These are phyloP conservation scores for Asteroscopus sphinx DNA, from an alignment of 2,888 invertebrate genomes.

Conservation along the genomic window DNA sequence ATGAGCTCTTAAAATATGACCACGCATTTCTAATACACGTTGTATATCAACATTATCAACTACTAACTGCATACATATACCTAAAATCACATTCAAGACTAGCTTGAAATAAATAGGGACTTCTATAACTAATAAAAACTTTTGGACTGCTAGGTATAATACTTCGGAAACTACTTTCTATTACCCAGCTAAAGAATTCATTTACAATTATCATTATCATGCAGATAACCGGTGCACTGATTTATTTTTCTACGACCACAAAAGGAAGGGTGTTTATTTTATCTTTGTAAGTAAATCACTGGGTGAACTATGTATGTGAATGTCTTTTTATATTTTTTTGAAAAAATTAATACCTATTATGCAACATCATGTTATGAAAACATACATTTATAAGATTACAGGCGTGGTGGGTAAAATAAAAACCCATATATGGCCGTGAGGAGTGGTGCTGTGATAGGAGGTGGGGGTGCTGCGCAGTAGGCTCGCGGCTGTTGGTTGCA, in stretches of 20 bases:
- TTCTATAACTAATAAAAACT: neutral
- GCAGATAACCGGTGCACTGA: too few relatives aligned
- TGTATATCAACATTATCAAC: too few relatives aligned
- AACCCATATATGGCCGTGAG: slow-evolving; percentile 74
- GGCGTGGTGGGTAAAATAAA: slow-evolving; percentile 71
- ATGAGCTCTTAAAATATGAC: too few relatives aligned
- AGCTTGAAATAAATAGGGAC: slow-evolving; percentile 1
- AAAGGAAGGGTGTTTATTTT: too few relatives aligned
- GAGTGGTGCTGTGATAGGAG: slow-evolving; percentile 66
- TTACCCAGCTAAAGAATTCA: too few relatives aligned
- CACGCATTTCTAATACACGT: too few relatives aligned
- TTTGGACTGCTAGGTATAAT: slow-evolving; percentile 1
- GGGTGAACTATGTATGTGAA: neutral
- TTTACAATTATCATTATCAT: too few relatives aligned
- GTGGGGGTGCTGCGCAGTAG: slow-evolving; percentile 73
- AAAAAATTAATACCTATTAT: neutral
- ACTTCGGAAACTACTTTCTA: slow-evolving; percentile 9
- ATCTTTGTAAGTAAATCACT: too few relatives aligned
- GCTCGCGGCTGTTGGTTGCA: slow-evolving; percentile 77
- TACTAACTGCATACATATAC: slow-evolving; percentile 6
- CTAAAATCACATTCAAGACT: slow-evolving; percentile 25
- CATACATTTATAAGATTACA: slow-evolving; percentile 53
- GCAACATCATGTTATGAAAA: neutral
- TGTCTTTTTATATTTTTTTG: neutral
- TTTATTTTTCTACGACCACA: too few relatives aligned